Evolutionary conservation across 2,888 invertebrate species (phyloP).

Genomic region (Epistrophe grossulariae): DNA sequence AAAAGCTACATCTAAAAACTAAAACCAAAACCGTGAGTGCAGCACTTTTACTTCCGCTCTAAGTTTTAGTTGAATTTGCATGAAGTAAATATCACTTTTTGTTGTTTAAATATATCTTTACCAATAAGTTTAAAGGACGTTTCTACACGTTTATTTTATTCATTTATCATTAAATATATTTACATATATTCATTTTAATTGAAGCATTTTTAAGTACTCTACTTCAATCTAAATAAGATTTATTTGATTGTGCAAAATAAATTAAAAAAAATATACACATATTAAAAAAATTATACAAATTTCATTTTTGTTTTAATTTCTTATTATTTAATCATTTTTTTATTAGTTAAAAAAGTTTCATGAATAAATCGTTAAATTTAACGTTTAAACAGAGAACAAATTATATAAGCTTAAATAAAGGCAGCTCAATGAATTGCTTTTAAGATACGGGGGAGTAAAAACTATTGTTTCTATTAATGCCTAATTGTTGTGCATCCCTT

Average conservation of each 20-base stretch:
- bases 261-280: slow-evolving; percentile 29
- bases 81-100: slow-evolving; percentile 4
- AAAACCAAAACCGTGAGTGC: slow-evolving; percentile 61
- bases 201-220: slow-evolving; percentile 41
- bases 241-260: slow-evolving; percentile 51
- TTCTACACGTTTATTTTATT: slow-evolving; percentile 27
- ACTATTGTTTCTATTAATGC: slow-evolving; percentile 30
- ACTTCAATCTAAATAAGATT: slow-evolving; percentile 33
- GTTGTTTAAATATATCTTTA: neutral
- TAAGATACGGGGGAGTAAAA: neutral
- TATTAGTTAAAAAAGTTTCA: slow-evolving; percentile 1
- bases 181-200: slow-evolving; percentile 22
- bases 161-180: slow-evolving; percentile 17
- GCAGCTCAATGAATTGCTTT: slow-evolving; percentile 51
- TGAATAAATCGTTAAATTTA: neutral
- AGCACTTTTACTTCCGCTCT: slow-evolving; percentile 55
- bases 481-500: neutral
- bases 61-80: slow-evolving; percentile 52
- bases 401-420: slow-evolving; percentile 28
- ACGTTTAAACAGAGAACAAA: slow-evolving; percentile 9
- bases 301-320: slow-evolving; percentile 48
- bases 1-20: slow-evolving; percentile 44
- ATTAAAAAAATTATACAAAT: slow-evolving; percentile 42
- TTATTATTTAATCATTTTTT: neutral
- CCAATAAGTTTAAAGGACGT: neutral